Evolutionary conservation across 2,888 invertebrate species (phyloP).

Genomic region (Julus scandinavius): DNA sequence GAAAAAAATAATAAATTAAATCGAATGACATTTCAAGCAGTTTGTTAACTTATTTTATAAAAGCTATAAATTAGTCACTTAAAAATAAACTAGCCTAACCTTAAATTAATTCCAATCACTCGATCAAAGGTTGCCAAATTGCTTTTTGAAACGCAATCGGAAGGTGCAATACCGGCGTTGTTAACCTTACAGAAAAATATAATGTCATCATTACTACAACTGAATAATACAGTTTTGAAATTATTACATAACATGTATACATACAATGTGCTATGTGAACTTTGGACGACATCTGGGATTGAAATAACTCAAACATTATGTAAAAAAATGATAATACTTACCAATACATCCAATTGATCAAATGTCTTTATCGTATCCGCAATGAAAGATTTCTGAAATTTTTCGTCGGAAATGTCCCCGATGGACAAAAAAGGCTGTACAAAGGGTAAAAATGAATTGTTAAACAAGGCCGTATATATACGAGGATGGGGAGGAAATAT

Average conservation of each 20-base stretch:
- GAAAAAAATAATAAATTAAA: background rate
- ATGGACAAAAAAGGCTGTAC: conserved; percentile 15
- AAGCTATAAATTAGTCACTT: too few species aligned
- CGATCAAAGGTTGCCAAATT: conserved; percentile 20
- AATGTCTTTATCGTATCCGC: background rate
- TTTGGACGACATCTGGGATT: background rate
- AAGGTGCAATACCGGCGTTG: background rate
- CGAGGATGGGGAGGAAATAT: too few species aligned
- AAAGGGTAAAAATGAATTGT: too few species aligned
- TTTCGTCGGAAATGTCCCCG: conserved; percentile 20
- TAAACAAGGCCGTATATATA: too few species aligned
- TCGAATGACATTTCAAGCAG: too few species aligned
- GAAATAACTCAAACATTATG: background rate
- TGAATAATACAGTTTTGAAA: too few species aligned
- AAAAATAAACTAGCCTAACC: background rate
- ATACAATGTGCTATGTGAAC: background rate
- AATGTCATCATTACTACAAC: too few species aligned
- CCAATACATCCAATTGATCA: background rate
- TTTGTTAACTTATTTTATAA: too few species aligned
- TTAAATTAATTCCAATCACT: background rate
- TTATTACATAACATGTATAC: too few species aligned
- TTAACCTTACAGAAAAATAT: background rate
- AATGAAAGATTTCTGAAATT: background rate
- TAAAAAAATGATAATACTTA: background rate
- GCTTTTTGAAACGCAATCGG: background rate